These are phyloP conservation scores for Pseudomyrmex sp. DNA, from an alignment of 1,140 invertebrate genomes.

Conservation along the genomic window DNA sequence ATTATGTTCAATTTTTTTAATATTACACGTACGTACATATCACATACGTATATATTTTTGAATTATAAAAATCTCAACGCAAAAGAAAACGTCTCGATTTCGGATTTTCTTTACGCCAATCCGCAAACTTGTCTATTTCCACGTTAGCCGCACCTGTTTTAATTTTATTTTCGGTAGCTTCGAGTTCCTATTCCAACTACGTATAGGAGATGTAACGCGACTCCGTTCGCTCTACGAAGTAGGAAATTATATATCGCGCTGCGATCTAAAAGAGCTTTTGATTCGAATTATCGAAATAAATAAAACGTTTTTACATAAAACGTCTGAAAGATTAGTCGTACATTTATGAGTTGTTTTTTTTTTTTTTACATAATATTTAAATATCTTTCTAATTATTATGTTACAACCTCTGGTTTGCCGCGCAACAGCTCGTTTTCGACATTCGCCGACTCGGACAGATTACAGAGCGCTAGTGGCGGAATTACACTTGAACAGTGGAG, in stretches of 20 bases:
- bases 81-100: too few relatives aligned
- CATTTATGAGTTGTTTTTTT: not conserved
- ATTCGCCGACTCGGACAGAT: slow-evolving; percentile 19
- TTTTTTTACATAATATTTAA: not conserved
- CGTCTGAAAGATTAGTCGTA: not conserved
- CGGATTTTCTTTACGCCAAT: slow-evolving; percentile 53
- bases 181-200: slow-evolving; percentile 28
- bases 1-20: slow-evolving; percentile 25
- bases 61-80: too few relatives aligned
- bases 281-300: too few relatives aligned
- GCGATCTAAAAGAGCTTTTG: not conserved
- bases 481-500: slow-evolving; percentile 38
- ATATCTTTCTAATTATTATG: slow-evolving; percentile 1
- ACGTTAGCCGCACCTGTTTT: slow-evolving; percentile 69
- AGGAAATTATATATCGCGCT: slow-evolving; percentile 29
- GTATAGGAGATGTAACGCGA: slow-evolving; percentile 15
- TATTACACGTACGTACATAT: not conserved
- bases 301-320: too few relatives aligned
- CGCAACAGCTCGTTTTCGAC: slow-evolving; percentile 30
- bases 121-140: slow-evolving; percentile 69
- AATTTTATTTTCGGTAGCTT: slow-evolving; percentile 70
- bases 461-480: slow-evolving; percentile 39
- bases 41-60: not conserved
- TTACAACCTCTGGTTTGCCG: not conserved
- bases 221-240: slow-evolving; percentile 10